Percentiles rank a stretch among this genome's conserved stretches.
These are phyloP conservation scores for Saccopteryx leptura DNA, from an alignment of 2,113 vertebrate species.

Conservation along the genomic window DNA sequence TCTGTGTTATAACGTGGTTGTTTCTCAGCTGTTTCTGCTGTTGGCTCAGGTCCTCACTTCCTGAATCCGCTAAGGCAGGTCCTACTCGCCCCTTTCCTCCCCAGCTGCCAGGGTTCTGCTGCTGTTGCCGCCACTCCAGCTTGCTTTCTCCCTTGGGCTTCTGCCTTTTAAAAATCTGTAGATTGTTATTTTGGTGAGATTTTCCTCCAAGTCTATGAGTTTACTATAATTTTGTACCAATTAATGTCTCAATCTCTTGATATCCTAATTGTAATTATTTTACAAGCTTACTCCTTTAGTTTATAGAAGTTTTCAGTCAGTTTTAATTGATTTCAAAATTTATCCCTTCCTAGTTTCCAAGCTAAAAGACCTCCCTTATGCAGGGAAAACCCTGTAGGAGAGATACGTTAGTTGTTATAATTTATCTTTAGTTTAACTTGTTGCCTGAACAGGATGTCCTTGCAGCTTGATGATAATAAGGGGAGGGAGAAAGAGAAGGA, in stretches of 20 bases:
- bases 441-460: not conserved
- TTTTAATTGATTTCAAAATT: conserved; percentile 21
- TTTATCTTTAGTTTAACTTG: conserved; percentile 15
- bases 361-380: not conserved
- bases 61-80: not conserved
- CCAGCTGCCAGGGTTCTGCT: not conserved
- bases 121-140: not conserved
- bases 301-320: not conserved
- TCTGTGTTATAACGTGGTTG: not conserved
- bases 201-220: not conserved
- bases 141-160: not conserved
- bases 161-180: not conserved
- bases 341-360: not conserved
- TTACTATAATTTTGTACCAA: not conserved
- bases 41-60: not conserved
- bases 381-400: not conserved
- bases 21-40: not conserved
- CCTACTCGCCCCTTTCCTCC: not conserved
- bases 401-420: not conserved
- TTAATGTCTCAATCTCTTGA: not conserved
- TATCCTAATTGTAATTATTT: not conserved
- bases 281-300: not conserved
- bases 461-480: not conserved
- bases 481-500: not conserved
- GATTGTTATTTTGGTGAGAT: not conserved